Evolutionary conservation across 2,888 invertebrate genomes (phyloP).

Genomic region (Platynereis dumerilii): DNA sequence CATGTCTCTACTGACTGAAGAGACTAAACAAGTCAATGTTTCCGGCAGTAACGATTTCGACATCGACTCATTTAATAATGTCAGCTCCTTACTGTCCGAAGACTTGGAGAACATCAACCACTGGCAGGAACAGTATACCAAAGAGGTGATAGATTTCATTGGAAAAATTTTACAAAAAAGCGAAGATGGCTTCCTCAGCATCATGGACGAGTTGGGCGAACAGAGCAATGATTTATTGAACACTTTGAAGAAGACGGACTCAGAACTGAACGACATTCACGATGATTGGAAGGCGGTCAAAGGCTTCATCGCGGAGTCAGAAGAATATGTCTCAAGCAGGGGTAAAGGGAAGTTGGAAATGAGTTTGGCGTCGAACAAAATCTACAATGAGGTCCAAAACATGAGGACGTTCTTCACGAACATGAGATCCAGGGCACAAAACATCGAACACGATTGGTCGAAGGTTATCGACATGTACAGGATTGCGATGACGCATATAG

Average conservation of each 20-base stretch:
- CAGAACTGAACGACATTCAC: neutral
- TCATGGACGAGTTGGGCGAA: neutral
- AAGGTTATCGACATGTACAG: conserved; percentile 13
- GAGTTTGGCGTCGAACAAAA: too few relatives aligned
- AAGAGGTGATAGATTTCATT: too few relatives aligned
- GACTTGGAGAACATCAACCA: too few relatives aligned
- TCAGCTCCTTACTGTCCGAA: too few relatives aligned
- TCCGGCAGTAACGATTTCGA: too few relatives aligned
- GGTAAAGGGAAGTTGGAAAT: neutral
- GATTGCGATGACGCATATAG: conserved; percentile 6
- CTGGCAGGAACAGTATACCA: too few relatives aligned
- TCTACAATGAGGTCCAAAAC: neutral
- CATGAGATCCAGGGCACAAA: conserved; percentile 17
- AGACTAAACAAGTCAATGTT: too few relatives aligned
- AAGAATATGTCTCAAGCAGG: neutral
- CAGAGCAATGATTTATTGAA: neutral
- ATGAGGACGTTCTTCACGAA: conserved; percentile 16
- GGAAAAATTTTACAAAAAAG: too few relatives aligned
- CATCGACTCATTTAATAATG: too few relatives aligned
- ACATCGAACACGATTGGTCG: conserved; percentile 23
- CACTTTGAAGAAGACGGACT: neutral
- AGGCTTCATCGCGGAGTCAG: neutral
- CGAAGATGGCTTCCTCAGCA: too few relatives aligned
- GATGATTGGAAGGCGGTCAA: conserved; percentile 16
- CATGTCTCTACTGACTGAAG: too few relatives aligned